Evolutionary conservation across 2,797 vertebrate genomes (phyloP), one percentile per base, ranked within the genome.

Genomic region (Alfaro cultratus): DNA sequence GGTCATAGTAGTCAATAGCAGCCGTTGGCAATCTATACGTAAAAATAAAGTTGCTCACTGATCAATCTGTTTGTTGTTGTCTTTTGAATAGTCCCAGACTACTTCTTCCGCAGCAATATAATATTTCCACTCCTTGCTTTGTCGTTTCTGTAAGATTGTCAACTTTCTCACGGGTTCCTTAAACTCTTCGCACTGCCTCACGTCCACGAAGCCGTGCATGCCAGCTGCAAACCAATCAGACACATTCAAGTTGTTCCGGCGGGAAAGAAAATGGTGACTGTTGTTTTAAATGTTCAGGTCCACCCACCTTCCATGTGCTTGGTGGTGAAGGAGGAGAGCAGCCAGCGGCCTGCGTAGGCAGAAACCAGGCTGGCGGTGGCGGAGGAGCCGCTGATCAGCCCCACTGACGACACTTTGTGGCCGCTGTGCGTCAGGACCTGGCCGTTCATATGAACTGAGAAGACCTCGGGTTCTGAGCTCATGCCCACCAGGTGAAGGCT

Each of bases 71-170:
- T 88, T 80, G 11, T 93, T 94, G 85, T 95, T 94, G 3, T 78
- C 79, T 15, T 97, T 96, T 2, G 96, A 96, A 5, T 99, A 99
- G 94, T 99, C 96, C 98, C 98, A 99, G 7, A 93, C 75, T 0
- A 96, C 36, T 91, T 99, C 98, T 90, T 99, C 97, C 5, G 98
- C 98, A 75, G 98, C 97, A 26, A 99, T 97, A 90, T 96, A 99
- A 87, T 97, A 98, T 0, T 90, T 95, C 98, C 98, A 99, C 67
- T 85, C 93, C 80, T 89, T 96, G 78, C 97, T 96, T 49, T 96
- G 78, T 13, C 82, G 92, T 53, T 21, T 91, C 85, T 99, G 91
- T 41, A 82, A 81, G 0, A 80, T 83, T 29, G 96, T 96, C 60
- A 97, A 83, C 46, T 1, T 94, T 76, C 87, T 94, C 13, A 1